A percentile compares a stretch with the other conserved stretches of the same genome.
phyloP scores from a whole-genome alignment of 1,140 invertebrate genomes.

The Phymastichus coffea region DNA sequence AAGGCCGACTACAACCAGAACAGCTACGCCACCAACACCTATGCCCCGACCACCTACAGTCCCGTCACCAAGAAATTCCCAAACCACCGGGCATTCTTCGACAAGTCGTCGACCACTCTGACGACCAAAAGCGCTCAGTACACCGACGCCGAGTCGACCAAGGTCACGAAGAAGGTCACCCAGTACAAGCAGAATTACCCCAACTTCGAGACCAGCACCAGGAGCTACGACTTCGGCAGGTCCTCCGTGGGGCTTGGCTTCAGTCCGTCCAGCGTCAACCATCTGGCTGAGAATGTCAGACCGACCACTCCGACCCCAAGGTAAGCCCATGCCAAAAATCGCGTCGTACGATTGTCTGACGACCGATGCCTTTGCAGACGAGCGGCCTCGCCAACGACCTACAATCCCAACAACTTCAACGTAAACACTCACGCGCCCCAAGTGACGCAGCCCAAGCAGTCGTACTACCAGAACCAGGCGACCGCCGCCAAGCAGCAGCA shows the following conservation, averaged over 20 bases:
- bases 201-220: conserved; percentile 45
- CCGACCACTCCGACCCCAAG: conserved; percentile 49
- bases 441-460: conserved; percentile 39
- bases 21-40: conserved; percentile 55
- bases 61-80: conserved; percentile 46
- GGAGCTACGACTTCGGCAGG: conserved; percentile 43
- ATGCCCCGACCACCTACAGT: conserved; percentile 56
- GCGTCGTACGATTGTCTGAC: too few species aligned
- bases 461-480: conserved; percentile 44
- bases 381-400: conserved; percentile 41
- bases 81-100: conserved; percentile 28
- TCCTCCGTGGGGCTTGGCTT: conserved; percentile 50
- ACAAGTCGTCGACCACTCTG: conserved; percentile 36
- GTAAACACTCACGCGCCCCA: conserved; percentile 38
- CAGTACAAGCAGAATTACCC: conserved; percentile 48
- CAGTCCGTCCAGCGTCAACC: conserved; percentile 53
- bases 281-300: conserved; percentile 50
- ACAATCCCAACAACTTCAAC: conserved; percentile 46
- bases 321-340: too few species aligned
- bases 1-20: conserved; percentile 45
- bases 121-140: conserved; percentile 40
- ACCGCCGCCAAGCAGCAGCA: too few species aligned
- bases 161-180: conserved; percentile 44
- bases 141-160: conserved; percentile 47
- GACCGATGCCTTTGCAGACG: conserved; percentile 44